A percentile compares a stretch with the other conserved stretches of the same genome.
phyloP scores from a whole-genome alignment of 2,113 vertebrate genomes.

The Hippotragus niger region DNA sequence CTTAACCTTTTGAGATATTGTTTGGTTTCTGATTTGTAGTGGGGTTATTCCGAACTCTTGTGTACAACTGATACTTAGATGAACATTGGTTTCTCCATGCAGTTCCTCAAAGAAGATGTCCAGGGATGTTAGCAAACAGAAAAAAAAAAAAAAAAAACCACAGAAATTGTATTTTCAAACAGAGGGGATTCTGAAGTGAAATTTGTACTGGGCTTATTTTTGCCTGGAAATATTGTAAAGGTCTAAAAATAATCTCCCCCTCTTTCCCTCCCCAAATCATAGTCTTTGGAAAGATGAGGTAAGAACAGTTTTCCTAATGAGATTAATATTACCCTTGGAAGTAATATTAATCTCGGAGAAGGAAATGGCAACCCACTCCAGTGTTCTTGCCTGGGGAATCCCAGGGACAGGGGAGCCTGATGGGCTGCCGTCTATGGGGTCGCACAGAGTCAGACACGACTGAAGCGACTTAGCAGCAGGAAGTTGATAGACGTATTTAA shows the following conservation, averaged over 20 bases:
- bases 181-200: background rate
- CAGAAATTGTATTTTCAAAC: conserved; percentile 30
- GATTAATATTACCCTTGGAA: background rate
- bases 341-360: background rate
- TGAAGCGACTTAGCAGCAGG: no score
- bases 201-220: conserved; percentile 28
- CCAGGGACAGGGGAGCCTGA: no score
- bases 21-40: conserved; percentile 45
- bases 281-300: background rate
- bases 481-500: background rate
- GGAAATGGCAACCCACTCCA: no score
- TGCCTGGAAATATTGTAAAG: conserved; percentile 25
- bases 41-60: background rate
- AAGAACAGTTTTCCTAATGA: background rate
- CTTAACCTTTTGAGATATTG: conserved; percentile 43
- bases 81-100: background rate
- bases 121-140: conserved; percentile 9
- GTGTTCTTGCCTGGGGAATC: no score
- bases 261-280: background rate
- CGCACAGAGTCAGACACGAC: no score
- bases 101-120: background rate
- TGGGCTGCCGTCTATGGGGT: no score
- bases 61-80: background rate
- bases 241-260: background rate
- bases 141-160: background rate